Base-by-base conservation (phyloP, 2,797 vertebrate species). In the Paratrypauchen microcephalus region DNA sequence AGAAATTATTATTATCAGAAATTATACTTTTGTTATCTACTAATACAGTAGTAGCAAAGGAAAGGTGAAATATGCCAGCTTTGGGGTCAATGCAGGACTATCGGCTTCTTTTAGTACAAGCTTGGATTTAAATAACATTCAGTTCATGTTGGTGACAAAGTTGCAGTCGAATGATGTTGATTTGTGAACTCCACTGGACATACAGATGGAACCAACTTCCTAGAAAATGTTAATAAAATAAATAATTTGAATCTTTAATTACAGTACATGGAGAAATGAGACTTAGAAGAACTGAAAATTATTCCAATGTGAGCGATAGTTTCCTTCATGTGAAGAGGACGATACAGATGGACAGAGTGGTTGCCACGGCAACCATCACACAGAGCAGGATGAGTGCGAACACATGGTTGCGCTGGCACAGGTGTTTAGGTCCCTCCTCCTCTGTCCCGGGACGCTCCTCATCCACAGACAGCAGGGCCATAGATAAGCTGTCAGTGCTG, bases 401-500 rank as follows among this genome's bases (percentile, higher is more conserved):
- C 58, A 84, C 62, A 3, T 63, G 82, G 65, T 77, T 82, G 16
- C 66, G 87, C 63, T 86, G 83, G 60, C 78, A 86, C 1, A 70
- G 72, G 45, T 64, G 62, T n/a, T 16, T 58, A 2, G 50, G 71
- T 66, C 73, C 87, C 0, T 81, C 87, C 0, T 80, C 78, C 76
- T 75, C 58, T 2, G 47, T 69, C 66, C 76, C 86, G 0, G 81
- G 80, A 76, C 75, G 79, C 80, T 91, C 88, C 74, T 91, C 93
- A 0, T 93, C 89, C 0, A 84, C 50, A 0, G 80, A 87, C 56
- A 93, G 52, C 75, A 94, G 71, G 24, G 82, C 87, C 69, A 92
- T 50, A 2, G 92, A 93, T 67, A 78, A 63, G 73, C 86, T 92
- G 78, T 92, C 89, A 0, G 77, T 58, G 80, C 83, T 86, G 89